Percentiles rank a stretch among this genome's conserved stretches.
phyloP scores from a whole-genome alignment of 2,113 vertebrate species.

The Triplophysa rosa region DNA sequence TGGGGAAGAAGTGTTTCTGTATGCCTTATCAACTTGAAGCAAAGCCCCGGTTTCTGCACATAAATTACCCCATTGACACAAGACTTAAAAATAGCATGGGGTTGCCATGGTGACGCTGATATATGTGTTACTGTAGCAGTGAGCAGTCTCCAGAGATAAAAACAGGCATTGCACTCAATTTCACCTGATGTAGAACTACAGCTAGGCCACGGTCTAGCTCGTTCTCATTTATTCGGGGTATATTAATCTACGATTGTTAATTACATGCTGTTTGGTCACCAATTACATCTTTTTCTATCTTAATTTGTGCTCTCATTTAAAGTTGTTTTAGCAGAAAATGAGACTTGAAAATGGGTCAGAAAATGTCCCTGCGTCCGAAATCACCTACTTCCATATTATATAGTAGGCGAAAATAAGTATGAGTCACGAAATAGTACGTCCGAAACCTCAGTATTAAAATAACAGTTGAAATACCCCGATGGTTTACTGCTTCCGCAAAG shows the following conservation, averaged over 20 bases:
- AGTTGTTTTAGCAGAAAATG: too few relatives aligned
- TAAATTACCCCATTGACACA: slow-evolving; percentile 10
- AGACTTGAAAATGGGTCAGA: too few relatives aligned
- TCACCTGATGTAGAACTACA: slow-evolving; percentile 15
- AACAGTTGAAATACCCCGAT: too few relatives aligned
- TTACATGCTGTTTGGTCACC: slow-evolving; percentile 3
- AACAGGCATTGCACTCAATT: slow-evolving; percentile 6
- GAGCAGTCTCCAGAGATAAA: not conserved
- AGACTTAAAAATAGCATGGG: slow-evolving; percentile 47
- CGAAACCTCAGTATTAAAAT: too few relatives aligned
- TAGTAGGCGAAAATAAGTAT: too few relatives aligned
- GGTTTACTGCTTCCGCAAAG: too few relatives aligned
- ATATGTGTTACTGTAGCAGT: slow-evolving; percentile 26
- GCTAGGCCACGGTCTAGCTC: not conserved
- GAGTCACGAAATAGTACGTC: too few relatives aligned
- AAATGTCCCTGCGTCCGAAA: too few relatives aligned
- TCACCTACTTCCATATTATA: too few relatives aligned
- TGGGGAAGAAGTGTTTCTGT: not conserved
- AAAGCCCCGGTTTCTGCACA: slow-evolving; percentile 1
- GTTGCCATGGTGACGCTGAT: slow-evolving; percentile 60
- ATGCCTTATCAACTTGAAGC: not conserved
- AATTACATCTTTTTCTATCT: not conserved
- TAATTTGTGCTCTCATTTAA: not conserved
- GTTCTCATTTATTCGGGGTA: not conserved
- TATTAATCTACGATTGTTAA: not conserved